Percentiles rank a stretch among this genome's conserved stretches.
phyloP scores from a whole-genome alignment of 2,797 vertebrate species.

The Sebastes wilsoni region DNA sequence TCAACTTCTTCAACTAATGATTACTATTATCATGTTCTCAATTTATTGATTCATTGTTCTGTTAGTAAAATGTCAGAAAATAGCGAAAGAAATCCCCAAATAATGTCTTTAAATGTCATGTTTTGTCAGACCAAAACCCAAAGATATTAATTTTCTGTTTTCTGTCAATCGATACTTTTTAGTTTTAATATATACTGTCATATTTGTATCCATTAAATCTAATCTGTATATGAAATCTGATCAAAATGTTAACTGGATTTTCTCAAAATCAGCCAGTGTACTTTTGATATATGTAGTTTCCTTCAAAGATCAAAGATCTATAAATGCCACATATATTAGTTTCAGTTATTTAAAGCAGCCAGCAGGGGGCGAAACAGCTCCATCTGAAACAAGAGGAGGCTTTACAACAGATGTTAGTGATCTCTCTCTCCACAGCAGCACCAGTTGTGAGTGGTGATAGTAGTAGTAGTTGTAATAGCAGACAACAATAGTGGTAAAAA shows the following conservation, averaged over 20 bases:
- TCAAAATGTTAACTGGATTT: too few relatives aligned
- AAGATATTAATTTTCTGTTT: background rate
- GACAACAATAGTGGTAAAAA: background rate
- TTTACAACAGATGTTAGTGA: background rate
- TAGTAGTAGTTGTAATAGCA: background rate
- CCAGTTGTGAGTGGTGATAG: background rate
- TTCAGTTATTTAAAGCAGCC: background rate
- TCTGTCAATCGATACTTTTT: background rate
- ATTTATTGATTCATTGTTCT: background rate
- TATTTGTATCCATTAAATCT: background rate
- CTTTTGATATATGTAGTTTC: background rate
- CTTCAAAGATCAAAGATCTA: background rate
- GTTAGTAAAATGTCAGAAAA: background rate
- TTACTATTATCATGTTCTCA: too few relatives aligned
- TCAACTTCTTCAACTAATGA: too few relatives aligned
- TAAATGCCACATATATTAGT: background rate
- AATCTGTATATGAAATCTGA: too few relatives aligned
- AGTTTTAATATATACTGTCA: background rate
- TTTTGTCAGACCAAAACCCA: background rate
- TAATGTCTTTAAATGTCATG: background rate
- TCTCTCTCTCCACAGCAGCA: too few relatives aligned
- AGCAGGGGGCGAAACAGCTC: conserved; percentile 32
- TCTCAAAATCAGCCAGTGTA: fast-evolving
- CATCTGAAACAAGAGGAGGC: background rate
- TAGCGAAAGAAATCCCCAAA: background rate